Conservation (phyloP, 2,113 vertebrate genomes). For the Casuarius casuarius region DNA sequence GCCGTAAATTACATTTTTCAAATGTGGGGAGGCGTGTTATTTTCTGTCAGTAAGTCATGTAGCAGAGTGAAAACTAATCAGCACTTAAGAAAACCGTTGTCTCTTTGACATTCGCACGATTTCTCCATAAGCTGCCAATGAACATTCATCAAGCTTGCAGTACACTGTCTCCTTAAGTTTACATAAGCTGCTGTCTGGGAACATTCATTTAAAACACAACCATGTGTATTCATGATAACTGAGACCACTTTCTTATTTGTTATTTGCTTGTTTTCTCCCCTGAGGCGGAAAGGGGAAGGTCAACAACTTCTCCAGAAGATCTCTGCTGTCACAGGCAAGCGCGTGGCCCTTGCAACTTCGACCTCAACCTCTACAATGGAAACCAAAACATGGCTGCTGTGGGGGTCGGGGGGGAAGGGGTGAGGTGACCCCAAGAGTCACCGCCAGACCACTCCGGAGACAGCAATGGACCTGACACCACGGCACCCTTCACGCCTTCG, state of each 20-base stretch:
- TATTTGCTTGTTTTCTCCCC: not conserved
- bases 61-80: conserved; percentile 16
- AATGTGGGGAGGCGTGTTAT: not conserved
- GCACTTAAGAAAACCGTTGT: not conserved
- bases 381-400: not conserved
- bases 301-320: not conserved
- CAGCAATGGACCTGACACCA: not conserved
- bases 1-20: not conserved
- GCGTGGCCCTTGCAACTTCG: not conserved
- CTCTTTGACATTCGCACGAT: conserved; percentile 25
- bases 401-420: not conserved
- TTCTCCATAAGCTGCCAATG: conserved; percentile 30
- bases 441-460: not conserved
- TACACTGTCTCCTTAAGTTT: conserved; percentile 5
- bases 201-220: not conserved
- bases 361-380: not conserved
- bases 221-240: not conserved
- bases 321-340: not conserved
- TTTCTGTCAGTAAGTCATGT: not conserved
- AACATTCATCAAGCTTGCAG: not conserved
- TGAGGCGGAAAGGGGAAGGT: not conserved
- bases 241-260: not conserved
- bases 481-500: not conserved
- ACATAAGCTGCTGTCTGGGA: not conserved
- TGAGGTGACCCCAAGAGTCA: not conserved